Conservation (phyloP, 2,888 invertebrate genomes). For the Drosophila suboccidentalis region DNA sequence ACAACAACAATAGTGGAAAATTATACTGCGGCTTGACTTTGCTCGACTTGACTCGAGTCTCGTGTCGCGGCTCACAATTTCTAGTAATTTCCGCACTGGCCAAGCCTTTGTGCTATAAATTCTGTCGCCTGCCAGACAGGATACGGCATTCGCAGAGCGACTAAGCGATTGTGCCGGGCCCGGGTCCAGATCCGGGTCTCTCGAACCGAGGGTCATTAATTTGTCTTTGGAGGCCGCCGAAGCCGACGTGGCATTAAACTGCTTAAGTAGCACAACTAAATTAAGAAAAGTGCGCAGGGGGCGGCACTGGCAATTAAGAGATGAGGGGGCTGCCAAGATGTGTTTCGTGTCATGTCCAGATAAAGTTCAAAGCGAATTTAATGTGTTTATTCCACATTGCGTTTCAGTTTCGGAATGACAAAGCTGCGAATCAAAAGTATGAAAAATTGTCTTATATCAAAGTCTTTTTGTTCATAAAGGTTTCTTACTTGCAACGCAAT, state of each 20-base stretch:
- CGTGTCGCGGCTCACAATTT: constrained; percentile 49
- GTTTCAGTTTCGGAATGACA: background rate
- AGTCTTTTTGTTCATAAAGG: constrained; percentile 17
- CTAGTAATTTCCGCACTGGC: constrained; percentile 68
- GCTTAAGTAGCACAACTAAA: constrained; percentile 78
- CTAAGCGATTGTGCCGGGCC: constrained; percentile 39
- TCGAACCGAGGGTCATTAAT: constrained; percentile 69
- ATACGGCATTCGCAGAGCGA: constrained; percentile 38
- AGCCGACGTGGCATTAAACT: constrained; percentile 67
- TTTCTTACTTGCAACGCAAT: constrained; percentile 24
- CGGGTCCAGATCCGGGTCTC: constrained; percentile 2
- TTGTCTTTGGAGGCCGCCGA: constrained; percentile 65
- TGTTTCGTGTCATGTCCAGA: constrained; percentile 32
- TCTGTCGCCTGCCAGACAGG: constrained; percentile 62
- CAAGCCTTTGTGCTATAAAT: constrained; percentile 71
- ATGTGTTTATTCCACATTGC: constrained; percentile 19
- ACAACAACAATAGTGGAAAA: constrained; percentile 34
- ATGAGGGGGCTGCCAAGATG: constrained; percentile 12
- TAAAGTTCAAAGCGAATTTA: constrained; percentile 54
- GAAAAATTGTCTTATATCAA: constrained; percentile 12
- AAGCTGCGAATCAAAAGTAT: background rate
- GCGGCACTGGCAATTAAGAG: constrained; percentile 55
- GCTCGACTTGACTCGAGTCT: constrained; percentile 27
- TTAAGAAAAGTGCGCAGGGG: constrained; percentile 63
- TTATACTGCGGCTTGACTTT: constrained; percentile 59